Base-by-base conservation (phyloP, 2,888 invertebrate species). In the Hirtodrosophila confusa region DNA sequence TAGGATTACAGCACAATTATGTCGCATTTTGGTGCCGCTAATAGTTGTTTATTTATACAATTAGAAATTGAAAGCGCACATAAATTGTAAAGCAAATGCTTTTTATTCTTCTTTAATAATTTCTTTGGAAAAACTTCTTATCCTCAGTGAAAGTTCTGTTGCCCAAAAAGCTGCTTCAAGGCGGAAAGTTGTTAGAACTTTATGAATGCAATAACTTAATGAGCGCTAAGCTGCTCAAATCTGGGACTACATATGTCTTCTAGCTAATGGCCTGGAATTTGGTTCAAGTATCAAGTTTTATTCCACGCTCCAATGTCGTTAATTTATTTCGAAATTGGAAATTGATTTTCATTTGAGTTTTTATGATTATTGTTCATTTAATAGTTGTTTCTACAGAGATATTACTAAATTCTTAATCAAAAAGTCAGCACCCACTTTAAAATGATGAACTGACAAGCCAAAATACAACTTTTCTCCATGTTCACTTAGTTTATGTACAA, bases 1-100 rank as follows among this genome's bases (percentile, higher is more conserved):
- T 82, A 86, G 84, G 88, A 86, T 85, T 86, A 85, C 86, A 62
- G 73, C 72, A 69, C 88, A 87, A 85, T 85, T 86, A 85, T 85
- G 84, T 88, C 84, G 87, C 74, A 80, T 86, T 86, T 86, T 12
- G 67, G 36, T 68, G 70, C 67, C 71, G 65, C 78, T 78, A 80
- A 86, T 76, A 80, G 85, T 74, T 78, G 85, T 78, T 87, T 87
- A 86, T 83, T 87, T 83, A 84, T 43, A 75, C 78, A 84, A 84
- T 72, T 69, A 33, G 61, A 75, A 86, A 85, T 71, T 79, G 76
- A 82, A 78, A 83, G 84, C 80, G 54, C 78, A 75, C 78, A 80
- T 86, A 76, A 82, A 86, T 86, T 82, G 64, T 74, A 24, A 8
- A 10, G 23, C 41, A 41, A 63, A 54, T 29, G 17, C 23, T 17